phyloP scores from a whole-genome alignment of 2,888 invertebrate genomes.

The Trachelus troglodyta region DNA sequence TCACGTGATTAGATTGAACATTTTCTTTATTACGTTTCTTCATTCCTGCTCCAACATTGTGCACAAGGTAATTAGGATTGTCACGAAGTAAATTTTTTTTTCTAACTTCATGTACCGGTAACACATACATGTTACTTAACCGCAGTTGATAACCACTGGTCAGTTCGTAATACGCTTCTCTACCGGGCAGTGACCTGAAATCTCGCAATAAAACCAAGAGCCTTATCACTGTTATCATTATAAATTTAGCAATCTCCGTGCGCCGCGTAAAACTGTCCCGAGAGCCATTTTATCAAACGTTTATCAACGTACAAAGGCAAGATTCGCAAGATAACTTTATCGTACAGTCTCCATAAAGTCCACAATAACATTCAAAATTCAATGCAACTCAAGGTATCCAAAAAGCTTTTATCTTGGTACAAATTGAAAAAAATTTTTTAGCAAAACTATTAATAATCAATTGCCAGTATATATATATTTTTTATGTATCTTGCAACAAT shows the following conservation, averaged over 20 bases:
- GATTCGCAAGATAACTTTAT: neutral
- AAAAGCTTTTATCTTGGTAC: too few relatives aligned
- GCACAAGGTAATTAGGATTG: neutral
- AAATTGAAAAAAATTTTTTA: too few relatives aligned
- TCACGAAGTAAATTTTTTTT: neutral
- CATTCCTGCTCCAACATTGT: neutral
- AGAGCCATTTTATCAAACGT: neutral
- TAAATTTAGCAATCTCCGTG: constrained; percentile 50
- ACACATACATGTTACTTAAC: neutral
- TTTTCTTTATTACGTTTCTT: neutral
- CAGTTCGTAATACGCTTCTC: neutral
- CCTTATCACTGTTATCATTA: constrained; percentile 55
- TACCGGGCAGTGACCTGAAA: neutral
- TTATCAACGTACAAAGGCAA: neutral
- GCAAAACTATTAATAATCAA: neutral
- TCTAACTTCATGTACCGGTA: neutral
- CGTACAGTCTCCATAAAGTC: neutral
- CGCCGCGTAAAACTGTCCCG: neutral
- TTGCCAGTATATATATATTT: neutral
- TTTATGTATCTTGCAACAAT: too few relatives aligned
- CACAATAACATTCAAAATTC: too few relatives aligned
- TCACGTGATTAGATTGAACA: neutral
- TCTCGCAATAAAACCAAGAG: neutral
- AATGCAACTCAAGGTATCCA: too few relatives aligned
- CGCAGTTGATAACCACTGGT: neutral